These are phyloP conservation scores for Rhynchophorus ferrugineus DNA, from an alignment of 1,140 invertebrate genomes.

Conservation along the genomic window DNA sequence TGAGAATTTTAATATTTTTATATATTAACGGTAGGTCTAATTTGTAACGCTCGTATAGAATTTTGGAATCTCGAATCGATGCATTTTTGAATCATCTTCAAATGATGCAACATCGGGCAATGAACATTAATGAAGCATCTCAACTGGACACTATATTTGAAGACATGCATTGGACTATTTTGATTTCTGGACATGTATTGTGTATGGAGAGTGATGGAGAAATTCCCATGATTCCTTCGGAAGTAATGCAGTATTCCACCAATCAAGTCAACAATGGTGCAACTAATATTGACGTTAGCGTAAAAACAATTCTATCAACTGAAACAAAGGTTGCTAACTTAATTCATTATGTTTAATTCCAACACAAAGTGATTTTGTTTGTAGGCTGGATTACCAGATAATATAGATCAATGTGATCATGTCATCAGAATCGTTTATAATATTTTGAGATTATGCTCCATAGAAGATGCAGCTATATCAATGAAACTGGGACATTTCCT, in stretches of 20 bases:
- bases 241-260: slow-evolving; percentile 66
- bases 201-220: slow-evolving; percentile 69
- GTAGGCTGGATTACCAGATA: slow-evolving; percentile 37
- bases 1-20: slow-evolving; percentile 15
- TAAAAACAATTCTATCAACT: slow-evolving; percentile 45
- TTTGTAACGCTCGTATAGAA: slow-evolving; percentile 35
- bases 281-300: slow-evolving; percentile 26
- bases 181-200: slow-evolving; percentile 69
- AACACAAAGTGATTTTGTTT: too few relatives aligned
- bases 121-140: slow-evolving; percentile 48
- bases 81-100: slow-evolving; percentile 58
- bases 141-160: slow-evolving; percentile 62
- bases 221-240: slow-evolving; percentile 64
- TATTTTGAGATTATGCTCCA: slow-evolving; percentile 60
- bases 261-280: slow-evolving; percentile 38
- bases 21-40: background rate
- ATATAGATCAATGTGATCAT: slow-evolving; percentile 49
- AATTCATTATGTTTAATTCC: too few relatives aligned
- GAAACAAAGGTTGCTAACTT: slow-evolving; percentile 31
- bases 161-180: slow-evolving; percentile 82
- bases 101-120: slow-evolving; percentile 50
- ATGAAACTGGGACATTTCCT: slow-evolving; percentile 54
- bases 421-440: slow-evolving; percentile 58
- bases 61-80: slow-evolving; percentile 57
- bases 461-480: slow-evolving; percentile 57